A percentile compares a stretch with the other conserved stretches of the same genome.
Conservation (phyloP, 2,888 invertebrate species). For the Aphodius sticticus region DNA sequence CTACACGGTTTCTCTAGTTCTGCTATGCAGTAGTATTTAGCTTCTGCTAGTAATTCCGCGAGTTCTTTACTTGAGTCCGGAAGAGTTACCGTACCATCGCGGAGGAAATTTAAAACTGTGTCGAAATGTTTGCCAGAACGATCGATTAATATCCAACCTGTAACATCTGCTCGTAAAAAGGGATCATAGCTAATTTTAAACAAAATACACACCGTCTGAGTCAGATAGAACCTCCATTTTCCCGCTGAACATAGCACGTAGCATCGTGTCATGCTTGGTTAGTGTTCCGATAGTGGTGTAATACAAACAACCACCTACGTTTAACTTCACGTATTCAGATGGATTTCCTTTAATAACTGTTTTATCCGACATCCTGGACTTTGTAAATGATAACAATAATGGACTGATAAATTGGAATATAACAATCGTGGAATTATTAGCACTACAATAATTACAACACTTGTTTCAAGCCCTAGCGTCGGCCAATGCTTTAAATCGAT, state of each 20-base stretch:
- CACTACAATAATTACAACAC: background rate
- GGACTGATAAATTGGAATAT: background rate
- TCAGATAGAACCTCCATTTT: slow-evolving; percentile 97
- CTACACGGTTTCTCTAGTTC: slow-evolving; percentile 90
- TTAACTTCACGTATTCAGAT: slow-evolving; percentile 95
- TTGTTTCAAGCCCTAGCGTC: background rate
- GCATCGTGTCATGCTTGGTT: slow-evolving; percentile 97
- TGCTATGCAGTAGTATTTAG: slow-evolving; percentile 95
- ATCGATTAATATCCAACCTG: slow-evolving; percentile 98
- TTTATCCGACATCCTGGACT: slow-evolving; percentile 69
- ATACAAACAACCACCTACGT: slow-evolving; percentile 95
- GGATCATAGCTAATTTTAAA: background rate
- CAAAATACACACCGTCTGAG: slow-evolving; percentile 80
- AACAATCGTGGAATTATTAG: no score
- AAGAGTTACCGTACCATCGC: slow-evolving; percentile 92
- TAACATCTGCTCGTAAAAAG: slow-evolving; percentile 40
- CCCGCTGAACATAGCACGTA: slow-evolving; percentile 98
- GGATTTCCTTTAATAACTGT: slow-evolving; percentile 87
- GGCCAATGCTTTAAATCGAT: background rate
- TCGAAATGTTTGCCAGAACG: slow-evolving; percentile 98
- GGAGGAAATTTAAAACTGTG: slow-evolving; percentile 90
- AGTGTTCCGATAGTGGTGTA: slow-evolving; percentile 98
- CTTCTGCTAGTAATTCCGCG: slow-evolving; percentile 92
- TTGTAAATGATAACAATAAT: background rate
- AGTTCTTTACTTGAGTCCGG: slow-evolving; percentile 92